Evolutionary conservation across 2,797 vertebrate genomes (phyloP).

Genomic region (Lacerta viridis): DNA sequence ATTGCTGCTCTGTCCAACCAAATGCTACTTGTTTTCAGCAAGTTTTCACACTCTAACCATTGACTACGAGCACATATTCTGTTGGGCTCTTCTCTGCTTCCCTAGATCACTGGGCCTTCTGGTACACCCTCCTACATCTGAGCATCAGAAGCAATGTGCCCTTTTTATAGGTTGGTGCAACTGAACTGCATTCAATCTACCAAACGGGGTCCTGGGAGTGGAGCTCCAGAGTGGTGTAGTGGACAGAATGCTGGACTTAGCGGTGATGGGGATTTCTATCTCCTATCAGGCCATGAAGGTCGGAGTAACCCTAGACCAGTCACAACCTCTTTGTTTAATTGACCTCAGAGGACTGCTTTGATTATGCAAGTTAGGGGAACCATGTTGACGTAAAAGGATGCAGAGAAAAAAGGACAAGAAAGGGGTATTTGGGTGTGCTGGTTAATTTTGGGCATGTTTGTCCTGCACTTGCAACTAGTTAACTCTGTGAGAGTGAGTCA

Average conservation of each 20-base stretch:
- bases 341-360: too few species aligned
- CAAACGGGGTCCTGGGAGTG: not conserved
- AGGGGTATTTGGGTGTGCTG: too few species aligned
- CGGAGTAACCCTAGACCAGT: not conserved
- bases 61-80: slow-evolving; percentile 90
- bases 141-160: not conserved
- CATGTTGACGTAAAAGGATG: too few species aligned
- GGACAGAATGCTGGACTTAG: not conserved
- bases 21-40: slow-evolving; percentile 78
- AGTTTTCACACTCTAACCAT: slow-evolving; percentile 98
- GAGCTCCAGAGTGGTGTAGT: not conserved
- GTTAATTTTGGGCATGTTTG: too few species aligned
- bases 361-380: not conserved
- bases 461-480: too few species aligned
- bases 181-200: not conserved
- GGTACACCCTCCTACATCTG: too few species aligned
- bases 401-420: too few species aligned
- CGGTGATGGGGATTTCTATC: not conserved
- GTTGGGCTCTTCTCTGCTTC: not conserved
- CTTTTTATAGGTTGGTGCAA: not conserved
- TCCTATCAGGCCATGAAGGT: not conserved
- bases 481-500: too few species aligned
- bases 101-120: not conserved
- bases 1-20: too few species aligned
- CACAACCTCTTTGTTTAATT: not conserved